Base-by-base conservation (phyloP, 2,797 vertebrate species). In the Odontamblyopus lacepedii region DNA sequence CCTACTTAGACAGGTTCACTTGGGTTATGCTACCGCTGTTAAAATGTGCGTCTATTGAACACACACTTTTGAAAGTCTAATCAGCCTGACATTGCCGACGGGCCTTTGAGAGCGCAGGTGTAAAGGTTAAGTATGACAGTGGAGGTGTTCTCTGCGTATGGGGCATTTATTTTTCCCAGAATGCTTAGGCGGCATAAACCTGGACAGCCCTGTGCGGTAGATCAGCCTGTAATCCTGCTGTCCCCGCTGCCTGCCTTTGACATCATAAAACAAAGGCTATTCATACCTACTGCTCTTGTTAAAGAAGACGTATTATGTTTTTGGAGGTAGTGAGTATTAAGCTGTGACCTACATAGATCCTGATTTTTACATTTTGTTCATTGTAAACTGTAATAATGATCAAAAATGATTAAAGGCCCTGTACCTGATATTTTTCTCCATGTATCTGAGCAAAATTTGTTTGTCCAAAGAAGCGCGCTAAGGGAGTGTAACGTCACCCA, bases 81-180 rank as follows among this genome's bases (percentile, higher is more conserved):
- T 72, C 63, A 71, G 75, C 26, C 48, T 72, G 50, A 41, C 59
- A 72, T 56, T 76, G 67, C 61, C 41, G 55, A 71, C 5, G 60
- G 70, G 67, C 27, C 2, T 38, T 61, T 2, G 65, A 56, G 74
- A 72, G 74, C 62, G 13, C 65, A 57, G 51, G 51, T 72, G 75
- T 75, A 83, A 83, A 88, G 79, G 78, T 87, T 81, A 77, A 83
- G 60, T 76, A 62, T 73, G 48, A 78, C 72, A 74, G 41, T 60
- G 51, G 63, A 48, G 63, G 9, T 30, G 75, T 73, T 77, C 82
- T 64, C 63, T 8, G 63, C 15, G 57, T 29, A 6, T 27, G 62
- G 67, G 69, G 12, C 16, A 13, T 63, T 67, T 72, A 50, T 48
- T 67, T 69, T 44, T 63, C 3, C 35, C n/a, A 12, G 12, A 67